phyloP scores from a whole-genome alignment of 2,888 invertebrate genomes.

The Myopa testacea region DNA sequence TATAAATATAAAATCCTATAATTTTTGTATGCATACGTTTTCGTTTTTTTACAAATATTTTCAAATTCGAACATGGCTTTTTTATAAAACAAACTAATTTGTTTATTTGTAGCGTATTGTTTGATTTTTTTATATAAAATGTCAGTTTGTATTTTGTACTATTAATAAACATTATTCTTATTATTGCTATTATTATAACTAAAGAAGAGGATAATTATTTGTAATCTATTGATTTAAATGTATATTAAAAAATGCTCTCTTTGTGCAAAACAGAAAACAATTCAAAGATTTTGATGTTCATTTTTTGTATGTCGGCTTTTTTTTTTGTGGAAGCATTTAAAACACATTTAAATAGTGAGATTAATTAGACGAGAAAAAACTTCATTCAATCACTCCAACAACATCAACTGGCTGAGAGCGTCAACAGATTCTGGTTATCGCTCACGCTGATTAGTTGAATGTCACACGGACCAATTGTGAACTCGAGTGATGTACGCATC shows the following conservation, averaged over 20 bases:
- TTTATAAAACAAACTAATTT: slow-evolving; percentile 18
- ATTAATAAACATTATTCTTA: neutral
- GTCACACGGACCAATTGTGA: too few relatives aligned
- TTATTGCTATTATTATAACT: slow-evolving; percentile 7
- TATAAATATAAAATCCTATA: neutral
- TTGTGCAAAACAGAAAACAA: slow-evolving; percentile 30
- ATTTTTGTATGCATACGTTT: neutral
- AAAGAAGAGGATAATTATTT: slow-evolving; percentile 25
- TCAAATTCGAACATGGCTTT: slow-evolving; percentile 6
- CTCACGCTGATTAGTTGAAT: too few relatives aligned
- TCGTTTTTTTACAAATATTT: neutral
- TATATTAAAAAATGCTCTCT: slow-evolving; percentile 33
- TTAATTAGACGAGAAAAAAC: too few relatives aligned
- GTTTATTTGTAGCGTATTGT: slow-evolving; percentile 1
- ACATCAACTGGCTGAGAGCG: too few relatives aligned
- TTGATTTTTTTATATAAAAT: slow-evolving; percentile 20
- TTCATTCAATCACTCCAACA: too few relatives aligned
- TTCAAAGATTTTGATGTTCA: neutral
- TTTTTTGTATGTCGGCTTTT: neutral
- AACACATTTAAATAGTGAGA: too few relatives aligned
- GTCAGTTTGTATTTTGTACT: neutral
- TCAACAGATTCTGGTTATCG: too few relatives aligned
- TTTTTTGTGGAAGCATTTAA: too few relatives aligned
- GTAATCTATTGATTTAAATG: slow-evolving; percentile 36
- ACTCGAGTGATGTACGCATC: too few relatives aligned